Evolutionary conservation across 2,797 vertebrate genomes (phyloP).

Genomic region (Acestrorhynchus altus): DNA sequence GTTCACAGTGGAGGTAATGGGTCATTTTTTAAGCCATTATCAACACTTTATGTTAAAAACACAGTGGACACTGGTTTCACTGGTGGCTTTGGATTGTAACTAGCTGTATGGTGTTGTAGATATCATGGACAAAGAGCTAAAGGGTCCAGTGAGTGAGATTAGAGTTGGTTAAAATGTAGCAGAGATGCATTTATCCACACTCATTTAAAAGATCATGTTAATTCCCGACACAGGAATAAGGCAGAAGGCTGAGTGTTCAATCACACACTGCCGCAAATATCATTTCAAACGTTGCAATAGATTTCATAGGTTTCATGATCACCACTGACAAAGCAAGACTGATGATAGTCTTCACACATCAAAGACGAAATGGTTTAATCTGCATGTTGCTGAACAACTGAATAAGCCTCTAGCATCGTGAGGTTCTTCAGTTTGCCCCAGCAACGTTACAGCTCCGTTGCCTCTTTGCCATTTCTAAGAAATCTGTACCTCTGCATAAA

Average conservation of each 20-base stretch:
- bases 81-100: too few relatives aligned
- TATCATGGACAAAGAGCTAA: too few relatives aligned
- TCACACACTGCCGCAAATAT: constrained; percentile 1
- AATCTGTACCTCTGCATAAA: constrained; percentile 9
- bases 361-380: neutral
- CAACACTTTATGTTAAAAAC: too few relatives aligned
- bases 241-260: neutral
- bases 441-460: neutral
- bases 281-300: neutral
- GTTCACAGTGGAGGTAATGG: too few relatives aligned
- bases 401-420: neutral
- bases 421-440: neutral
- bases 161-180: too few relatives aligned
- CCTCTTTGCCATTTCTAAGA: neutral
- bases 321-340: neutral
- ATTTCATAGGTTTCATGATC: neutral
- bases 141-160: too few relatives aligned
- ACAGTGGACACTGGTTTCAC: too few relatives aligned
- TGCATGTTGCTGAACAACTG: neutral
- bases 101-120: too few relatives aligned
- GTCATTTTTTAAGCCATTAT: too few relatives aligned
- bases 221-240: neutral
- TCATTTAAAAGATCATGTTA: neutral
- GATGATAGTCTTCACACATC: constrained; percentile 1
- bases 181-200: too few relatives aligned